Percentiles rank a stretch among this genome's conserved stretches.
Evolutionary conservation across 2,113 vertebrate species (phyloP).

Genomic region (Cercocebus atys): DNA sequence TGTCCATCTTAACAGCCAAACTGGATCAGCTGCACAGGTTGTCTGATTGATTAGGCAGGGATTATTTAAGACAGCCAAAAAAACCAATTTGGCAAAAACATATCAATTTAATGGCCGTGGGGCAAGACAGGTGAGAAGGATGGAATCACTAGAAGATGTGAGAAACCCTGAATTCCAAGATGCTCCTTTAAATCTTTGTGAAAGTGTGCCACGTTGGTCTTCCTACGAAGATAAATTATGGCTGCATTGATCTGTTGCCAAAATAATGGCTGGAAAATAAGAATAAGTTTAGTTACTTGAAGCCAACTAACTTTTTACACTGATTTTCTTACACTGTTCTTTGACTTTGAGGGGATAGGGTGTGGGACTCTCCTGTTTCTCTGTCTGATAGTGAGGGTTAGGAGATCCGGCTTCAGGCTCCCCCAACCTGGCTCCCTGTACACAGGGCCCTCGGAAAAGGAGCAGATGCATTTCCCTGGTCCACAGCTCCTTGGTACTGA

Average conservation of each 20-base stretch:
- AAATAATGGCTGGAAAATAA: neutral
- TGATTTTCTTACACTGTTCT: neutral
- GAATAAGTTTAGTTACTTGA: neutral
- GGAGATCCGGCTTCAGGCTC: too few species aligned
- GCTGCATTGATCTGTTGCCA: fast-evolving
- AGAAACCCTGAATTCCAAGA: neutral
- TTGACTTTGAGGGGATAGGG: too few species aligned
- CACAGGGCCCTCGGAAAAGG: fast-evolving
- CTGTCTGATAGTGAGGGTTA: fast-evolving
- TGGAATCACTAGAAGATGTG: neutral
- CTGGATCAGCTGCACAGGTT: neutral
- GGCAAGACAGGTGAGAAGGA: neutral
- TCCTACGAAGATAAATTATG: neutral
- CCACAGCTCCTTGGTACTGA: fast-evolving
- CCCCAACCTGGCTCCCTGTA: fast-evolving
- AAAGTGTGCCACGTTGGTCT: fast-evolving
- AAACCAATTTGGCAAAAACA: neutral
- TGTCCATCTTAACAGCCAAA: neutral
- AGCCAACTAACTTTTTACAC: neutral
- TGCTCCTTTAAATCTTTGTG: neutral
- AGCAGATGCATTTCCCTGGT: fast-evolving
- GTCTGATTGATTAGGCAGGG: neutral
- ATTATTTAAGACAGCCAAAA: neutral
- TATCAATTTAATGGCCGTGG: neutral
- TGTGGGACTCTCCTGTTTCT: fast-evolving